Conservation (phyloP, 2,113 vertebrate genomes). For the Apodemus speciosus region DNA sequence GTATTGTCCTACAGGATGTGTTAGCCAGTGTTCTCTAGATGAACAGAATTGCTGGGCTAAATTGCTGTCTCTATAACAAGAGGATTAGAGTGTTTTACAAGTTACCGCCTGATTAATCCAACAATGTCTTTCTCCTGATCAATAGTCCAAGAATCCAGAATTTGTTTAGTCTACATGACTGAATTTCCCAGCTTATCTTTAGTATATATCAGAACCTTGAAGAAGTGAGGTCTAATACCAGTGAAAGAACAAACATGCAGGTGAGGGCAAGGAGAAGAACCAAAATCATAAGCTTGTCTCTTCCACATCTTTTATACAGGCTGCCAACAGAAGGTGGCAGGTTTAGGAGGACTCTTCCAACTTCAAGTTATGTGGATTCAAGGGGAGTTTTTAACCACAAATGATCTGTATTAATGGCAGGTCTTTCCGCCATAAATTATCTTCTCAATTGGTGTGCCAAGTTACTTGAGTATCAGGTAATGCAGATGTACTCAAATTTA, state of each 20-base stretch:
- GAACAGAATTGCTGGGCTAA: not conserved
- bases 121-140: not conserved
- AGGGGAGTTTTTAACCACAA: not conserved
- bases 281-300: not conserved
- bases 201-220: not conserved
- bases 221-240: not conserved
- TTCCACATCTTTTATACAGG: not conserved
- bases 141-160: not conserved
- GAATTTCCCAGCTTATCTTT: not conserved
- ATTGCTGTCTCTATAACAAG: not conserved
- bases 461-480: not conserved
- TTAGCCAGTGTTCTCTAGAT: not conserved
- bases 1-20: not conserved
- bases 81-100: not conserved
- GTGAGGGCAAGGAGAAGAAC: not conserved
- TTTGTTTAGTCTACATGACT: not conserved
- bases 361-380: not conserved
- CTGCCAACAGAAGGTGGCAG: not conserved
- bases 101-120: not conserved
- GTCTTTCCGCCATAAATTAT: not conserved
- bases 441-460: not conserved
- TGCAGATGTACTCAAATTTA: not conserved
- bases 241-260: not conserved
- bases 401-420: not conserved
- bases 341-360: not conserved